Evolutionary conservation across 2,888 invertebrate species (phyloP).

Genomic region (Tetropium fuscum): DNA sequence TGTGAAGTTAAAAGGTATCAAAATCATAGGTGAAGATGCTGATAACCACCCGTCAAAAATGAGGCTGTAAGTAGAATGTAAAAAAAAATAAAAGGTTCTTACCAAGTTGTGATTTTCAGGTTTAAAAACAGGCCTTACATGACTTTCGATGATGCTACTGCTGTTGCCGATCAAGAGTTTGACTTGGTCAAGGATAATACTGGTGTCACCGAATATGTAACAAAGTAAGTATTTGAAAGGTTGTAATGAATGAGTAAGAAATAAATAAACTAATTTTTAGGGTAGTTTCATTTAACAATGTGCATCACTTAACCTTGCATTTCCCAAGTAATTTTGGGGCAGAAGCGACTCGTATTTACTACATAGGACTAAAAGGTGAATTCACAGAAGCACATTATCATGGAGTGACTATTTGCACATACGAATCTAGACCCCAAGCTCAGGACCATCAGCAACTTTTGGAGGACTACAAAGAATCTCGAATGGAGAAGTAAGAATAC

Average conservation of each 20-base stretch:
- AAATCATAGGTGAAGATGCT: slow-evolving; percentile 90
- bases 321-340: slow-evolving; percentile 91
- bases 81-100: background rate
- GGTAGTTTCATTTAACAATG: slow-evolving; percentile 91
- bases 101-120: slow-evolving; percentile 66
- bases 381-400: slow-evolving; percentile 86
- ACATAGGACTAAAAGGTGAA: slow-evolving; percentile 96
- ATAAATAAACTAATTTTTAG: slow-evolving; percentile 69
- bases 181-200: slow-evolving; percentile 83
- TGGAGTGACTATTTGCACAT: slow-evolving; percentile 92
- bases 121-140: slow-evolving; percentile 94
- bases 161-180: slow-evolving; percentile 89
- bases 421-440: slow-evolving; percentile 88
- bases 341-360: slow-evolving; percentile 88
- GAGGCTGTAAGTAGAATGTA: slow-evolving; percentile 78
- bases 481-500: slow-evolving; percentile 30
- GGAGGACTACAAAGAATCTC: slow-evolving; percentile 64
- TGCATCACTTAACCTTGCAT: slow-evolving; percentile 90
- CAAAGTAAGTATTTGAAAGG: slow-evolving; percentile 76
- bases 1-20: slow-evolving; percentile 94
- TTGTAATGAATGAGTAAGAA: background rate
- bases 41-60: slow-evolving; percentile 87
- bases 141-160: slow-evolving; percentile 90
- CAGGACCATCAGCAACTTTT: slow-evolving; percentile 84
- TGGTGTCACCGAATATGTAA: slow-evolving; percentile 88